phyloP scores from a whole-genome alignment of 2,797 vertebrate genomes.

The Poeciliopsis gracilis region DNA sequence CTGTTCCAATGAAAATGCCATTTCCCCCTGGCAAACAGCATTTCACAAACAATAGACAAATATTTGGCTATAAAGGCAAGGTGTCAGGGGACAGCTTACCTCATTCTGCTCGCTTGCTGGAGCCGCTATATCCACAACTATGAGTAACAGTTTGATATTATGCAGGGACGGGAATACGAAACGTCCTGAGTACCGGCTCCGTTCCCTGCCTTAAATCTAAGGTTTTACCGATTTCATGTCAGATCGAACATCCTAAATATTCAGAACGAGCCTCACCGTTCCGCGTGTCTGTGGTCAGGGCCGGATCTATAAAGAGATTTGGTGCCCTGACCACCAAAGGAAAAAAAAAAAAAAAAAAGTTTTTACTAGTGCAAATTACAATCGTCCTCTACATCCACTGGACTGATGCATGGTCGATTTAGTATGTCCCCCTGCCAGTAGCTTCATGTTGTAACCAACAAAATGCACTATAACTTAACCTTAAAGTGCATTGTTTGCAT shows the following conservation, averaged over 20 bases:
- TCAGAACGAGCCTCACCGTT: conserved; percentile 2
- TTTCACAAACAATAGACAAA: conserved; percentile 69
- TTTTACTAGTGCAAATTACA: too few relatives aligned
- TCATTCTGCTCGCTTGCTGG: conserved; percentile 38
- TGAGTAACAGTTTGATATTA: conserved; percentile 27
- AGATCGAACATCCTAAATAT: background rate
- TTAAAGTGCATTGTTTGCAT: too few relatives aligned
- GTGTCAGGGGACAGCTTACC: conserved; percentile 59
- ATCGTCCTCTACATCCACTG: too few relatives aligned
- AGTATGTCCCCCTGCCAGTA: too few relatives aligned
- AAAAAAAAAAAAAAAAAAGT: too few relatives aligned
- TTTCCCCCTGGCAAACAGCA: conserved; percentile 61
- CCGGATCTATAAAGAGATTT: too few relatives aligned
- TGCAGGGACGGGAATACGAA: conserved; percentile 15
- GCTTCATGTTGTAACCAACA: too few relatives aligned
- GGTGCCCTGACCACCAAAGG: too few relatives aligned
- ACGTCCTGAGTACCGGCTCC: conserved; percentile 4
- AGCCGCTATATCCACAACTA: conserved; percentile 29
- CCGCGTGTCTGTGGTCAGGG: background rate
- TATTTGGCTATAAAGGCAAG: conserved; percentile 60
- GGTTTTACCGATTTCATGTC: background rate
- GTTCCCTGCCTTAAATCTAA: conserved; percentile 6
- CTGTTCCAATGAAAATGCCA: conserved; percentile 58
- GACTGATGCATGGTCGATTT: too few relatives aligned
- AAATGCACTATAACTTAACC: too few relatives aligned